phyloP scores from a whole-genome alignment of 1,140 invertebrate genomes.

The Alviniconcha marisindica region DNA sequence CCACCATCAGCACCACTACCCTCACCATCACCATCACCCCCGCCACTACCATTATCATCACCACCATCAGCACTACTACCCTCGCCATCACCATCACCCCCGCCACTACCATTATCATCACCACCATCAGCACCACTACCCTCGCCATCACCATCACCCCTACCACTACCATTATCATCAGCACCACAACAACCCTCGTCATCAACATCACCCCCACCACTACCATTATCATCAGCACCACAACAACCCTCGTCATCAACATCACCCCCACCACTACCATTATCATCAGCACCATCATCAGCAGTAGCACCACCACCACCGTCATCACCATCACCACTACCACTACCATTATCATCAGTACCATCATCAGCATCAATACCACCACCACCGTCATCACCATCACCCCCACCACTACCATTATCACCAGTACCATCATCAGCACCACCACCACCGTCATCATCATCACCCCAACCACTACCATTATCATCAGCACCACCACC shows the following conservation, averaged over 20 bases:
- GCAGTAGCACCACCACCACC: neutral
- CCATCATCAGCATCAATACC: constrained; percentile 14
- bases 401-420: neutral
- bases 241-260: constrained; percentile 31
- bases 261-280: constrained; percentile 34
- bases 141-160: neutral
- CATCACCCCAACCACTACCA: too few relatives aligned
- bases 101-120: neutral
- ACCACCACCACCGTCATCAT: too few relatives aligned
- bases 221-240: neutral
- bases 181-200: neutral
- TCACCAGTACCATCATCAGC: too few relatives aligned
- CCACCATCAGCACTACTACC: neutral
- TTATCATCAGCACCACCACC: too few relatives aligned
- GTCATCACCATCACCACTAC: neutral
- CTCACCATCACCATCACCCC: neutral
- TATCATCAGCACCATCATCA: constrained; percentile 44
- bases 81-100: neutral
- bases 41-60: neutral
- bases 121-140: neutral
- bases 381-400: constrained; percentile 24
- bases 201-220: neutral
- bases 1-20: neutral
- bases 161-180: neutral
- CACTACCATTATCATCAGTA: neutral